These are phyloP conservation scores for Salvelinus alpinus DNA, from an alignment of 2,113 vertebrate genomes.

Conservation along the genomic window DNA sequence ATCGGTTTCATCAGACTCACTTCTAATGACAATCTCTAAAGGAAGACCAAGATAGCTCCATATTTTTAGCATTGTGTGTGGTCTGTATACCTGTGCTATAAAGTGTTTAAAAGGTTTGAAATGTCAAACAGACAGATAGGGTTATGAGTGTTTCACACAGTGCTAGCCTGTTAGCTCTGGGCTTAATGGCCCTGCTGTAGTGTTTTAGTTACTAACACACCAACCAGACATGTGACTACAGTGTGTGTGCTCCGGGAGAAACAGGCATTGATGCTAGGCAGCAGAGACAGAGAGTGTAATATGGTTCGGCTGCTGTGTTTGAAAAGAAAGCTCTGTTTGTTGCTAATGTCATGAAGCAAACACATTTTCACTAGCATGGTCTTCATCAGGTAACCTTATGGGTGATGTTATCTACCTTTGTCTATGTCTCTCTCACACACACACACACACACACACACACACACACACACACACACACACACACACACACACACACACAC, in stretches of 20 bases:
- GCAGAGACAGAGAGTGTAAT: too few species aligned
- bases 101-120: too few species aligned
- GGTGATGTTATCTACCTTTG: constrained; percentile 25
- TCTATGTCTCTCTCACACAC: constrained; percentile 5
- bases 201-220: constrained; percentile 57
- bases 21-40: not conserved
- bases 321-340: too few species aligned
- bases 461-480: not conserved
- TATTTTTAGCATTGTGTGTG: not conserved
- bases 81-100: too few species aligned
- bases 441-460: not conserved
- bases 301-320: too few species aligned
- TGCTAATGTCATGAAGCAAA: too few species aligned
- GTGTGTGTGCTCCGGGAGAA: not conserved
- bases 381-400: too few species aligned
- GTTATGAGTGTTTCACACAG: constrained; percentile 60
- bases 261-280: too few species aligned
- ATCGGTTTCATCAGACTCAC: not conserved
- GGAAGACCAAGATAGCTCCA: not conserved
- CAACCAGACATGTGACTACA: constrained; percentile 12
- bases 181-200: constrained; percentile 50
- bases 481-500: not conserved
- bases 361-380: too few species aligned
- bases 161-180: constrained; percentile 35
- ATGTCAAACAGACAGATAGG: constrained; percentile 30